These are phyloP conservation scores for Spermophilus dauricus DNA, from an alignment of 2,113 vertebrate species.

Conservation along the genomic window DNA sequence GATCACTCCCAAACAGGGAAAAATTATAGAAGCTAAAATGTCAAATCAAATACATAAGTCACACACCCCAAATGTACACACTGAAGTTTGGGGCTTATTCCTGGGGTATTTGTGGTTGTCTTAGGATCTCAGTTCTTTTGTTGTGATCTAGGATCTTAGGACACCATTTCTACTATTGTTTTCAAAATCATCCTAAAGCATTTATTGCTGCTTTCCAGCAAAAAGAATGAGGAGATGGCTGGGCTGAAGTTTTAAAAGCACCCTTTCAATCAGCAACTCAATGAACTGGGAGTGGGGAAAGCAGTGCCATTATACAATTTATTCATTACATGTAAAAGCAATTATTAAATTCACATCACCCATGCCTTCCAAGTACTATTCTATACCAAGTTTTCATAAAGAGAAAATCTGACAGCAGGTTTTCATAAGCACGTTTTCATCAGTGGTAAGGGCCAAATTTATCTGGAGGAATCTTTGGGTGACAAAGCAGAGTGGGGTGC, in stretches of 20 bases:
- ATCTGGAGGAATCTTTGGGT: not conserved
- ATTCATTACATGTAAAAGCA: slow-evolving; percentile 39
- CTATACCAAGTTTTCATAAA: slow-evolving; percentile 8
- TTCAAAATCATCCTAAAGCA: slow-evolving; percentile 26
- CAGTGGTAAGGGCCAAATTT: not conserved
- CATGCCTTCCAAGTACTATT: not conserved
- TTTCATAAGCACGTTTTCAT: not conserved
- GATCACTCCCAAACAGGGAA: not conserved
- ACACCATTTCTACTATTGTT: not conserved
- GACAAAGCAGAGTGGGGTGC: not conserved
- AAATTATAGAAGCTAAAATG: not conserved
- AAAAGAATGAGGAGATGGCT: slow-evolving; percentile 18
- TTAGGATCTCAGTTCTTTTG: not conserved
- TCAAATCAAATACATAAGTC: not conserved
- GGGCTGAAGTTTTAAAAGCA: not conserved
- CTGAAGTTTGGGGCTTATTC: not conserved
- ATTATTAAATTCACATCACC: slow-evolving; percentile 43
- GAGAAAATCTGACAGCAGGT: not conserved
- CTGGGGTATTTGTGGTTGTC: not conserved
- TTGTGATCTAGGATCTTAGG: not conserved
- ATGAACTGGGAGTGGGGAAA: not conserved
- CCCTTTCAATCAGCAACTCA: slow-evolving; percentile 1
- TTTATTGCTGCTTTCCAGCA: slow-evolving; percentile 39
- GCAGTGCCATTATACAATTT: not conserved
- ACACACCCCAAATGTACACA: not conserved